phyloP scores from a whole-genome alignment of 2,113 vertebrate genomes.

The Sisor rabdophorus region DNA sequence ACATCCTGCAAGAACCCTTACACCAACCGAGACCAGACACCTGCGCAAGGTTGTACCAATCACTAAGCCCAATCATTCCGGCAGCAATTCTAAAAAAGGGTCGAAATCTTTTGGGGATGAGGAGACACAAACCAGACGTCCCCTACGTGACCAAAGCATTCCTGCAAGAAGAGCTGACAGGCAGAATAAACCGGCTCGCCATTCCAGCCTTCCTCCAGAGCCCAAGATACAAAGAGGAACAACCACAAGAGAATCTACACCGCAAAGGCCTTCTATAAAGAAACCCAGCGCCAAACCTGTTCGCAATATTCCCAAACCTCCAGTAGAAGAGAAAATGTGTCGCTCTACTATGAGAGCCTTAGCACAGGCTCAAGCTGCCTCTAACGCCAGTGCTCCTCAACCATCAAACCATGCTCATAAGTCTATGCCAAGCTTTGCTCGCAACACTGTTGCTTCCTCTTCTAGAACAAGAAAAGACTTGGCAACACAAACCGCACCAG shows the following conservation, averaged over 20 bases:
- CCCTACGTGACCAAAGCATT: constrained; percentile 74
- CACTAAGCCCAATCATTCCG: constrained; percentile 67
- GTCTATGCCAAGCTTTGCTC: constrained; percentile 80
- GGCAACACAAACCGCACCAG: constrained; percentile 50
- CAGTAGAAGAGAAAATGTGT: constrained; percentile 82
- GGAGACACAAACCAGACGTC: constrained; percentile 56
- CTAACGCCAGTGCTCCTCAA: constrained; percentile 62
- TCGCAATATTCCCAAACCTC: constrained; percentile 73
- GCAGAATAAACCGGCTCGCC: constrained; percentile 64
- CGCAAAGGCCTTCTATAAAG: constrained; percentile 64
- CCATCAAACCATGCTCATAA: constrained; percentile 55
- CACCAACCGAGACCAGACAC: constrained; percentile 76
- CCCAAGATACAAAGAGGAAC: constrained; percentile 67
- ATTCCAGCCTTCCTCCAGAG: constrained; percentile 75
- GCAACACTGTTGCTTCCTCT: constrained; percentile 87
- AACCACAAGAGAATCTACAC: constrained; percentile 59
- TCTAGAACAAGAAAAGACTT: constrained; percentile 77
- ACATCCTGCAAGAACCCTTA: constrained; percentile 73
- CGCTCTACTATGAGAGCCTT: constrained; percentile 73
- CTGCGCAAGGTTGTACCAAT: constrained; percentile 92
- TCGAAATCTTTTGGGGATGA: constrained; percentile 67
- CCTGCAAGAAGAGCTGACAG: constrained; percentile 72
- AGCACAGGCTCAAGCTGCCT: constrained; percentile 57
- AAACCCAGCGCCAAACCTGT: constrained; percentile 85
- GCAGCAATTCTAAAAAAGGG: constrained; percentile 58